Percentiles rank a stretch among this genome's conserved stretches.
Evolutionary conservation across 2,888 invertebrate genomes (phyloP).

Genomic region (Acanthopleura granulata): DNA sequence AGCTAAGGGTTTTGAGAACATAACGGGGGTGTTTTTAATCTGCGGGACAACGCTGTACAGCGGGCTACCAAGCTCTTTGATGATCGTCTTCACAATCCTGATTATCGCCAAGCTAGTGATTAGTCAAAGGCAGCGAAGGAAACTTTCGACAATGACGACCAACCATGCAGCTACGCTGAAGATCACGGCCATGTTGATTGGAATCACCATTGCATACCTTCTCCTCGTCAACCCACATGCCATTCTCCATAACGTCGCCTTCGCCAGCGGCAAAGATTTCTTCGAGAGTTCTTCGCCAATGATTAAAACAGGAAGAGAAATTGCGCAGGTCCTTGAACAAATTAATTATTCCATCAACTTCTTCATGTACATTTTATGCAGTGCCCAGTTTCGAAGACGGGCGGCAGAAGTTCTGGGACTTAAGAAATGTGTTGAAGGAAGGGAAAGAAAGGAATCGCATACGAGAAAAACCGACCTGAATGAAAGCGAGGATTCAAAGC

Average conservation of each 20-base stretch:
- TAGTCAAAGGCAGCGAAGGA: constrained; percentile 22
- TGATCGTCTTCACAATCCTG: constrained; percentile 37
- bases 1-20: constrained; percentile 35
- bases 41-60: constrained; percentile 36
- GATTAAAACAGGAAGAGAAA: constrained; percentile 40
- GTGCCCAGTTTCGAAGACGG: constrained; percentile 37
- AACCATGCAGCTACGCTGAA: constrained; percentile 25
- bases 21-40: constrained; percentile 22
- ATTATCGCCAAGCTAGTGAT: constrained; percentile 32
- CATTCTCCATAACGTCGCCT: constrained; percentile 38
- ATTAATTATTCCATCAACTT: constrained; percentile 55
- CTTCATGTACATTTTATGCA: constrained; percentile 48
- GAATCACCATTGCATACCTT: constrained; percentile 42
- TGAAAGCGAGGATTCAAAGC: too few relatives aligned
- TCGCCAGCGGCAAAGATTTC: constrained; percentile 34
- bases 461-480: too few relatives aligned
- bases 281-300: constrained; percentile 34
- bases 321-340: constrained; percentile 49
- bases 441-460: too few relatives aligned
- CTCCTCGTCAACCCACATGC: constrained; percentile 44
- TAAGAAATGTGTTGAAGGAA: neutral
- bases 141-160: constrained; percentile 19
- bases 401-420: constrained; percentile 27
- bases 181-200: constrained; percentile 46
- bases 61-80: constrained; percentile 35